Conservation (phyloP, 2,113 vertebrate genomes). For the Bufo bufo region DNA sequence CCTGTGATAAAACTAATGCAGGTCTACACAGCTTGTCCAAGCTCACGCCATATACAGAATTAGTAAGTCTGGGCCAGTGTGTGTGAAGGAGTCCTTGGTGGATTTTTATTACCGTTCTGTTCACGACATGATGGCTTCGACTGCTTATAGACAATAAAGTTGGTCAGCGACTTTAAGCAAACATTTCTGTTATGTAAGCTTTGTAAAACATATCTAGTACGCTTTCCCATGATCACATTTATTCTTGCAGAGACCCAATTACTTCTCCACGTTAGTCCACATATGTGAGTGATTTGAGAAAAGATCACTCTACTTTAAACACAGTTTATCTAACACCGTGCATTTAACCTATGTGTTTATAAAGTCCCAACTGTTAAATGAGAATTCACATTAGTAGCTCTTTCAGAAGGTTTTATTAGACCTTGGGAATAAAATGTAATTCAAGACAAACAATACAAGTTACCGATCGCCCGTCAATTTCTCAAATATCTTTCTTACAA, state of each 20-base stretch:
- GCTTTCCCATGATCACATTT: slow-evolving; percentile 33
- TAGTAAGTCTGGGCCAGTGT: too few species aligned
- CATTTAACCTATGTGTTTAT: slow-evolving; percentile 36
- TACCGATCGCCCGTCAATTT: neutral
- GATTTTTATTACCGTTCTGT: neutral
- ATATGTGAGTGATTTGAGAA: slow-evolving; percentile 40
- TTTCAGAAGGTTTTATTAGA: neutral
- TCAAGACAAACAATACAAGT: neutral
- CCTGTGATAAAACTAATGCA: too few species aligned
- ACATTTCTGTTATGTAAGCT: slow-evolving; percentile 4
- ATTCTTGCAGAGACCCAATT: neutral
- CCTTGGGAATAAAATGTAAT: slow-evolving; percentile 1
- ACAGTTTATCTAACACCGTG: slow-evolving; percentile 42
- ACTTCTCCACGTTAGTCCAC: neutral
- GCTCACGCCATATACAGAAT: too few species aligned
- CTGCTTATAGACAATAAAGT: neutral
- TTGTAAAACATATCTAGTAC: neutral
- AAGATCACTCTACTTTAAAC: slow-evolving; percentile 35
- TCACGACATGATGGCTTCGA: neutral
- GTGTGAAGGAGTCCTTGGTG: neutral
- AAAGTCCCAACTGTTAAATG: slow-evolving; percentile 23
- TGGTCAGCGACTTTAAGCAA: slow-evolving; percentile 7
- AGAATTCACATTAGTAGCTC: slow-evolving; percentile 5
- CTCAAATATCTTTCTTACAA: neutral
- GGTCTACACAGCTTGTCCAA: too few species aligned